These are phyloP conservation scores for Leptobrachium leishanense DNA, from an alignment of 2,113 vertebrate genomes.

Conservation along the genomic window DNA sequence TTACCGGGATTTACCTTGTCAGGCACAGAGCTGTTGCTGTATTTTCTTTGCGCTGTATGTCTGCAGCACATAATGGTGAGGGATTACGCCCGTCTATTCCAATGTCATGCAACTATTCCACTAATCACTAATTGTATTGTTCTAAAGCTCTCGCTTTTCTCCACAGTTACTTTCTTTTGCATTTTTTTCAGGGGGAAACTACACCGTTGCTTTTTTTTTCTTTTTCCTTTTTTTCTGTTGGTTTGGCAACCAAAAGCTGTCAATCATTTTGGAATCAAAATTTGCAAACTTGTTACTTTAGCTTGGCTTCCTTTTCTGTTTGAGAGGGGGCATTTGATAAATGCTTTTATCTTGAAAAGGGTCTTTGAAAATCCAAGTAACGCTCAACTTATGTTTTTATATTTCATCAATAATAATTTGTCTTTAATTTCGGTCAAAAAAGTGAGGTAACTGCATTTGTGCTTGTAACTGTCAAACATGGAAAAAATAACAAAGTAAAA, in stretches of 20 bases:
- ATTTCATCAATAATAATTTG: too few species aligned
- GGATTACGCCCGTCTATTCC: conserved; percentile 61
- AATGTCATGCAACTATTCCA: conserved; percentile 62
- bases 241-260: conserved; percentile 50
- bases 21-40: conserved; percentile 55
- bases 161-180: conserved; percentile 56
- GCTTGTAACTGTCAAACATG: too few species aligned
- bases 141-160: conserved; percentile 63
- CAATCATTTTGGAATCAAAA: conserved; percentile 55
- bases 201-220: conserved; percentile 23
- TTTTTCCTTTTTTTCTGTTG: conserved; percentile 39
- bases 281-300: conserved; percentile 43
- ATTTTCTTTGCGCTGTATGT: conserved; percentile 61
- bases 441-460: too few species aligned
- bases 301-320: too few species aligned
- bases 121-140: conserved; percentile 62
- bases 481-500: too few species aligned
- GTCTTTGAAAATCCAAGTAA: too few species aligned
- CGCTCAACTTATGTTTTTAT: too few species aligned
- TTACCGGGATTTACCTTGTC: conserved; percentile 63
- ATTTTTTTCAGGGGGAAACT: conserved; percentile 54
- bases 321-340: too few species aligned
- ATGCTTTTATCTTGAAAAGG: too few species aligned
- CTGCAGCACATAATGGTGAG: conserved; percentile 58
- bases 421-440: too few species aligned